Conservation (phyloP, 2,888 invertebrate species). For the Drosophila demipolita region DNA sequence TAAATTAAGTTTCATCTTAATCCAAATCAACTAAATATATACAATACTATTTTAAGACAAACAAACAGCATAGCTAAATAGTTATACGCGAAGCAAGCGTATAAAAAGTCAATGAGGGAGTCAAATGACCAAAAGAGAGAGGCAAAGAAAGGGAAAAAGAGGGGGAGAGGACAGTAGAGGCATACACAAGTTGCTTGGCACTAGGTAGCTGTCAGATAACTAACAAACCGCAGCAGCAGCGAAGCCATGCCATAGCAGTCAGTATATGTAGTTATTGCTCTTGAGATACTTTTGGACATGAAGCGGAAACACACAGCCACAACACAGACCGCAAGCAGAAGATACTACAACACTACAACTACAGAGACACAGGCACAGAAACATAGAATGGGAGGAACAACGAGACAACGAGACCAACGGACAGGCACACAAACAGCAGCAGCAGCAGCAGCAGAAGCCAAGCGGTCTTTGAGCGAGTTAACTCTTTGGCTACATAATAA, state of each 20-base stretch:
- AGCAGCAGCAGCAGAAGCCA: constrained; percentile 24
- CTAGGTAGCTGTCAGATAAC: constrained; percentile 65
- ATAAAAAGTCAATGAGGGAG: constrained; percentile 31
- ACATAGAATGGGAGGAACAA: constrained; percentile 47
- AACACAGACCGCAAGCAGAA: constrained; percentile 42
- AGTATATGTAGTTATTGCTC: constrained; percentile 67
- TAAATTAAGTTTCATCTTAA: background rate
- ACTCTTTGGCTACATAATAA: constrained; percentile 80
- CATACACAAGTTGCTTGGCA: constrained; percentile 45
- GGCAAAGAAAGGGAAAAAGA: background rate
- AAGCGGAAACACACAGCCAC: constrained; percentile 68
- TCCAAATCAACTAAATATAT: background rate
- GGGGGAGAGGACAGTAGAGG: constrained; percentile 8
- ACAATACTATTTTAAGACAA: background rate
- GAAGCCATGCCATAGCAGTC: constrained; percentile 52
- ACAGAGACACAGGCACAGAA: constrained; percentile 13
- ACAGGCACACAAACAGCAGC: constrained; percentile 28
- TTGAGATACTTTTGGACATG: constrained; percentile 79
- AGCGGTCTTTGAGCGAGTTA: constrained; percentile 67
- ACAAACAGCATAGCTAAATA: background rate
- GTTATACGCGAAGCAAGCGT: background rate
- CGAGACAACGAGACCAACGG: constrained; percentile 19
- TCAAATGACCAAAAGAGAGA: constrained; percentile 4
- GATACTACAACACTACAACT: background rate
- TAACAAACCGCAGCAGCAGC: constrained; percentile 56